These are phyloP conservation scores for Pangasianodon gigas DNA, from an alignment of 2,113 vertebrate genomes.

Conservation along the genomic window DNA sequence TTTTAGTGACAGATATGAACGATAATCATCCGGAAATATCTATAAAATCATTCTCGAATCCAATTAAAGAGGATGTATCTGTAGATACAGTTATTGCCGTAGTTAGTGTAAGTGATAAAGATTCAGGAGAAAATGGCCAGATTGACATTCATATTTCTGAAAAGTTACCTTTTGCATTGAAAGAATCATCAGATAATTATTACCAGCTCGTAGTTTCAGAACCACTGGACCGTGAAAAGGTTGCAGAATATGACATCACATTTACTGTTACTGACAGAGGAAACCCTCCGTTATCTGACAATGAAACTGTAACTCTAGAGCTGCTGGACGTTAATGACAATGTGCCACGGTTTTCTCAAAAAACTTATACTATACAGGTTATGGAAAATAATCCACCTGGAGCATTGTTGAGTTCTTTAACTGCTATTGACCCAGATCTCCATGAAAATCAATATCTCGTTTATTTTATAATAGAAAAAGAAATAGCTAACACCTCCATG, in stretches of 20 bases:
- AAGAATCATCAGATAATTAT: constrained; percentile 7
- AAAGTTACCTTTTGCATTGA: background rate
- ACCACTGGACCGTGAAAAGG: background rate
- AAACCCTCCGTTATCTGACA: constrained; percentile 3
- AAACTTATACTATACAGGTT: background rate
- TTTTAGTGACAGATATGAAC: constrained; percentile 39
- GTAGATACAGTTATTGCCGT: constrained; percentile 36
- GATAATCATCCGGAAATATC: constrained; percentile 37
- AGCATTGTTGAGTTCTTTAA: background rate
- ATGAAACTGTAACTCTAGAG: constrained; percentile 5
- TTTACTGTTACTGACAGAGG: constrained; percentile 3
- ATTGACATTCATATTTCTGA: constrained; percentile 54
- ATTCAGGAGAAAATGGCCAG: constrained; percentile 66
- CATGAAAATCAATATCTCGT: background rate
- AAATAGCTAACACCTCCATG: background rate
- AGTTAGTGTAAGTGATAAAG: constrained; percentile 40
- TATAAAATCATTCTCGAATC: constrained; percentile 23
- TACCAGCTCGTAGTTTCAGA: constrained; percentile 15
- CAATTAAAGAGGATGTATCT: constrained; percentile 41
- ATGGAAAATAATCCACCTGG: constrained; percentile 14
- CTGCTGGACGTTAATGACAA: constrained; percentile 7
- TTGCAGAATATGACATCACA: constrained; percentile 19
- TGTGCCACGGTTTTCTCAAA: background rate
- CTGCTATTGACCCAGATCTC: background rate
- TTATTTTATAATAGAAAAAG: constrained; percentile 22